A percentile compares a stretch with the other conserved stretches of the same genome.
Evolutionary conservation across 1,140 invertebrate species (phyloP).

Genomic region (Cydia strobilella): DNA sequence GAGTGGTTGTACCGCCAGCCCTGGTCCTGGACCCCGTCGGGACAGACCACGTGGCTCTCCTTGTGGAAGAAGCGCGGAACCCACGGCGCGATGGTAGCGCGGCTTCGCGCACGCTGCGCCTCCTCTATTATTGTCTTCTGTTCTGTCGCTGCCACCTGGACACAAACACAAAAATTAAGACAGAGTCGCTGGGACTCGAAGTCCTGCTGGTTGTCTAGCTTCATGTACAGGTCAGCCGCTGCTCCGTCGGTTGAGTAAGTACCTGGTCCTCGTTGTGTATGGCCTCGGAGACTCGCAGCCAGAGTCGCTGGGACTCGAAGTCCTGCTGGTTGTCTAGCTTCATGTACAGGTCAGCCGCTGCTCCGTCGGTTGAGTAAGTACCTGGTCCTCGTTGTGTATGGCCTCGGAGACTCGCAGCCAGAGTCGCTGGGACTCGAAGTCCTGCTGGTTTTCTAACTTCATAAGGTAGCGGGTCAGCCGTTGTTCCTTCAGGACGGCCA

Average conservation of each 20-base stretch:
- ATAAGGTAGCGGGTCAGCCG: conserved; percentile 90
- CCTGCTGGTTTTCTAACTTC: conserved; percentile 87
- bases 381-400: conserved; percentile 89
- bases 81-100: conserved; percentile 63
- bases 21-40: conserved; percentile 64
- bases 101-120: conserved; percentile 86
- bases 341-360: conserved; percentile 89
- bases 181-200: conserved; percentile 91
- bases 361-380: conserved; percentile 54
- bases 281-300: conserved; percentile 91
- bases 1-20: conserved; percentile 68
- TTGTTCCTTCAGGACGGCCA: conserved; percentile 85
- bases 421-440: conserved; percentile 92
- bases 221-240: conserved; percentile 90
- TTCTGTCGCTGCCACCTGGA: conserved; percentile 88
- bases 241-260: conserved; percentile 52
- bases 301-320: conserved; percentile 93
- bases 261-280: conserved; percentile 90
- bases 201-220: conserved; percentile 87
- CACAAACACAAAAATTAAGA: not conserved
- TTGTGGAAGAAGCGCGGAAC: conserved; percentile 63
- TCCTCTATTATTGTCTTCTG: conserved; percentile 95
- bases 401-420: conserved; percentile 93
- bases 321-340: conserved; percentile 88
- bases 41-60: conserved; percentile 40